A percentile compares a stretch with the other conserved stretches of the same genome.
Evolutionary conservation across 2,113 vertebrate genomes (phyloP).

Genomic region (Ophiodon elongatus): DNA sequence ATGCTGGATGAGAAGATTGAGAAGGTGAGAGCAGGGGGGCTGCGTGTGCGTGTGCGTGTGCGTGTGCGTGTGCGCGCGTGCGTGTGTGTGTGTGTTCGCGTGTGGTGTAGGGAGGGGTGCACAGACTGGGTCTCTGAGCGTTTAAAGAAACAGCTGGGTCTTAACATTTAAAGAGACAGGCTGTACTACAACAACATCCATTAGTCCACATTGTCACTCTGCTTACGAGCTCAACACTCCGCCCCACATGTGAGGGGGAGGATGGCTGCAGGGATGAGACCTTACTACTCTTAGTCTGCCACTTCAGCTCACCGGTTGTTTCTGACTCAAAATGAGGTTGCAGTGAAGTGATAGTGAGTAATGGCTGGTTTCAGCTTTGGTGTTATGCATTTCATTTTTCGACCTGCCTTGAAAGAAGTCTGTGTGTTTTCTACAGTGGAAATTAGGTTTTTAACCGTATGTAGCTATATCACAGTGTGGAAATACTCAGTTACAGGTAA

Average conservation of each 20-base stretch:
- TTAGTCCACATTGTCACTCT: conserved; percentile 28
- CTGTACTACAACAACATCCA: conserved; percentile 9
- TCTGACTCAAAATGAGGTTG: conserved; percentile 1
- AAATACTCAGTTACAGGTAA: not conserved
- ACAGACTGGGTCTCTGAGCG: not conserved
- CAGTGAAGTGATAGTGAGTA: conserved; percentile 8
- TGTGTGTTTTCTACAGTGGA: not conserved
- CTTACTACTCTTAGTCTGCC: conserved; percentile 27
- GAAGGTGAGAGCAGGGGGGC: conserved; percentile 93
- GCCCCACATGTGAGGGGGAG: conserved; percentile 31
- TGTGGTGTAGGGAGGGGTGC: not conserved
- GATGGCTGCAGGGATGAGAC: conserved; percentile 12
- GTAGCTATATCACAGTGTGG: not conserved
- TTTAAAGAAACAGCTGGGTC: conserved; percentile 53
- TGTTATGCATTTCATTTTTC: not conserved
- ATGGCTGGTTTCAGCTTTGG: not conserved
- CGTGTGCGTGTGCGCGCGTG: not conserved
- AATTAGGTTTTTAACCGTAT: not conserved
- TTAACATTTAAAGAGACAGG: conserved; percentile 67
- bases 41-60: conserved; percentile 10
- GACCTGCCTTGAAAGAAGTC: not conserved
- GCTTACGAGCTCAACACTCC: not conserved
- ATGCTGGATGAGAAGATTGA: conserved; percentile 99
- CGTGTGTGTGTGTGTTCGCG: conserved; percentile 5
- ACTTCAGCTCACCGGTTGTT: conserved; percentile 17